A percentile compares a stretch with the other conserved stretches of the same genome.
These are phyloP conservation scores for Heterotilapia buettikoferi DNA, from an alignment of 2,113 vertebrate genomes.

Conservation along the genomic window DNA sequence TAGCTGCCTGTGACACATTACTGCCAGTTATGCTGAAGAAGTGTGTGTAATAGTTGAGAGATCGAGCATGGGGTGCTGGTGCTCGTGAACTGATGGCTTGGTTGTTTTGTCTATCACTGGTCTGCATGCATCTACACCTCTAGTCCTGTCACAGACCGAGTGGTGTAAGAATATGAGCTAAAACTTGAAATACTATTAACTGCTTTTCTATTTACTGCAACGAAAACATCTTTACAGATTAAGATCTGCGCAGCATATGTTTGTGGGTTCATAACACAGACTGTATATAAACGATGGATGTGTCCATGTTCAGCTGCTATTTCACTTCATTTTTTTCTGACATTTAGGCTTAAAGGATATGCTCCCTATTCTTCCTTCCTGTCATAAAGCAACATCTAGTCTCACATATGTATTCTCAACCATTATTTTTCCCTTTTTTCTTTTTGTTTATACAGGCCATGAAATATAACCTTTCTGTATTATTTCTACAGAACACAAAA, in stretches of 20 bases:
- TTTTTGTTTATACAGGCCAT: fast-evolving
- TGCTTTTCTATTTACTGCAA: neutral
- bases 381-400: neutral
- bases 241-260: neutral
- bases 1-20: neutral
- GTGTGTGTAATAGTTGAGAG: neutral
- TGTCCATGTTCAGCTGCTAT: neutral
- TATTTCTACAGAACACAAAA: neutral
- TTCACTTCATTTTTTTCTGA: neutral
- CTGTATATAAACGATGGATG: neutral
- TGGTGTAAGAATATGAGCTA: neutral
- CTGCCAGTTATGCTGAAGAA: neutral
- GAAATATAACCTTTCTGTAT: neutral
- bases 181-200: neutral
- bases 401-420: neutral
- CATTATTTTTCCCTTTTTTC: neutral
- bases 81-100: fast-evolving
- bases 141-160: neutral
- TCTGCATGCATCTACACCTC: neutral
- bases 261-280: neutral
- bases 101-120: neutral
- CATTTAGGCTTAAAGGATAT: neutral
- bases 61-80: neutral
- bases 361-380: neutral
- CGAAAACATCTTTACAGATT: neutral